Evolutionary conservation across 2,113 vertebrate species (phyloP).

Genomic region (Pterocles gutturalis): DNA sequence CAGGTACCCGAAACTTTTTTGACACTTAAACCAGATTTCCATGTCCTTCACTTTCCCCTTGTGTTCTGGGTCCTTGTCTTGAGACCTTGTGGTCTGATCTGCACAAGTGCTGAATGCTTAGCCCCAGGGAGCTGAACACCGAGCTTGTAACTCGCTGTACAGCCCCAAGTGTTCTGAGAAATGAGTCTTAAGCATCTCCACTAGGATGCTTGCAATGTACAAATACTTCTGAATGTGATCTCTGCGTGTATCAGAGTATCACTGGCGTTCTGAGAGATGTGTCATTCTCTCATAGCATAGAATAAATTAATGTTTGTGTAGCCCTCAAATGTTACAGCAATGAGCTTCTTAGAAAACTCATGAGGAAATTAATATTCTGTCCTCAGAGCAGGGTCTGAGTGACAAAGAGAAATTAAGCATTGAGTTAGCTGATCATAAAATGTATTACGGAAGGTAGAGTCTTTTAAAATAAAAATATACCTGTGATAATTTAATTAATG

Average conservation of each 20-base stretch:
- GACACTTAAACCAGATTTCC: background rate
- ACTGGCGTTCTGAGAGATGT: conserved; percentile 38
- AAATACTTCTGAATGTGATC: conserved; percentile 22
- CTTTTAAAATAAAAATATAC: background rate
- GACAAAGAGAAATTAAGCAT: background rate
- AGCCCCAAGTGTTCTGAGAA: background rate
- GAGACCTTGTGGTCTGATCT: background rate
- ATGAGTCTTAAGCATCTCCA: background rate
- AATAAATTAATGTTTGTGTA: conserved; percentile 40
- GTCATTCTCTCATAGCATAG: conserved; percentile 11
- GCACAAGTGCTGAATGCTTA: background rate
- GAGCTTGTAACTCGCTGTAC: background rate
- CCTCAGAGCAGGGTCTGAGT: background rate
- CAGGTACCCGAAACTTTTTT: background rate
- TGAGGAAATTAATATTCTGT: conserved; percentile 54
- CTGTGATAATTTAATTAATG: background rate
- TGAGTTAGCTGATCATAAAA: background rate
- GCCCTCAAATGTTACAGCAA: background rate
- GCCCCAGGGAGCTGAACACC: background rate
- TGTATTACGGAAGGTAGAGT: background rate
- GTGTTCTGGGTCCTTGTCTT: background rate
- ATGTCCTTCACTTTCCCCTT: background rate
- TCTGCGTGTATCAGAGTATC: background rate
- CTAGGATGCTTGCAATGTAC: background rate
- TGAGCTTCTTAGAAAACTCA: conserved; percentile 15